Evolutionary conservation across 2,113 vertebrate genomes (phyloP).

Genomic region (Alectura lathami): DNA sequence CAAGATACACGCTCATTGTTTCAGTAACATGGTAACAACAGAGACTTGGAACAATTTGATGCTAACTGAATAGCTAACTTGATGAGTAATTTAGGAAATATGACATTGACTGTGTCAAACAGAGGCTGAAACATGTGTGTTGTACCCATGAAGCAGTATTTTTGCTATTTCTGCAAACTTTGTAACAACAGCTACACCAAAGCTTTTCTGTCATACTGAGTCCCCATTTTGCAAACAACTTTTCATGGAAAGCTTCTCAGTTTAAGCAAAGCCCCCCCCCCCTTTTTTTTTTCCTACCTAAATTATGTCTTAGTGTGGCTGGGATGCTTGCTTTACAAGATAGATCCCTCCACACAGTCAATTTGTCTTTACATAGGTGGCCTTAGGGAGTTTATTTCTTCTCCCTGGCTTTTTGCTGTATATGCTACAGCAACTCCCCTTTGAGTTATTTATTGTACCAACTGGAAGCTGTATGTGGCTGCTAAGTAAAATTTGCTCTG

Average conservation of each 20-base stretch:
- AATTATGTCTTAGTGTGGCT: background rate
- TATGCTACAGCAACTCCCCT: background rate
- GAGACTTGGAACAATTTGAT: background rate
- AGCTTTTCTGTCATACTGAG: background rate
- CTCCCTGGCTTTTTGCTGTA: background rate
- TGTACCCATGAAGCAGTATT: background rate
- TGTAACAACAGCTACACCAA: background rate
- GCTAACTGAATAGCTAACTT: too few species aligned
- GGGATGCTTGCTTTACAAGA: background rate
- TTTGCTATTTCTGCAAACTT: background rate
- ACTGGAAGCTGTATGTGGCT: background rate
- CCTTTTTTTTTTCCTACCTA: background rate
- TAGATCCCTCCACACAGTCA: background rate
- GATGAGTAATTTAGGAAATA: rapidly evolving
- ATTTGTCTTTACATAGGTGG: background rate
- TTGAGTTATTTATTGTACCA: background rate
- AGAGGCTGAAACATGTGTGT: background rate
- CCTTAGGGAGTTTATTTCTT: background rate
- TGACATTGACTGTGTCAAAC: background rate
- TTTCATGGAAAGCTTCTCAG: background rate
- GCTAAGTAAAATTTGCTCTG: background rate
- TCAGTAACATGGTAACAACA: rapidly evolving
- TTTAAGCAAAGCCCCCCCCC: background rate
- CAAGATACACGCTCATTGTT: background rate
- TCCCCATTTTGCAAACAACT: background rate